These are phyloP conservation scores for Zalophus californianus DNA, from an alignment of 2,797 vertebrate genomes.

Conservation along the genomic window DNA sequence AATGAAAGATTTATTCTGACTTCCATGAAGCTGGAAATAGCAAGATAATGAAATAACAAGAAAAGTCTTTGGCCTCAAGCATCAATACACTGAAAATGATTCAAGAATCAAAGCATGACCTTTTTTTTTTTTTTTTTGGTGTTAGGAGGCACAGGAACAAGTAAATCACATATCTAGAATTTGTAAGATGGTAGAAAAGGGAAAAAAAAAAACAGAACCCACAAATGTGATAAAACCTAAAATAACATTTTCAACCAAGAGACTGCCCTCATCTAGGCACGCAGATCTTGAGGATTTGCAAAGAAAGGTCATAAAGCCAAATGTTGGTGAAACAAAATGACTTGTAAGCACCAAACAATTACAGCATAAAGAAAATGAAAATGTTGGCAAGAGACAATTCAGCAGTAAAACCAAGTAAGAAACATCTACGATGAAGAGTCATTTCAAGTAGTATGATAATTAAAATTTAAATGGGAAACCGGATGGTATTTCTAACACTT, in stretches of 20 bases:
- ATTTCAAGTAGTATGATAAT: slow-evolving; percentile 57
- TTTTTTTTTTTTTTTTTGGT: neutral
- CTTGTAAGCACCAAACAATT: slow-evolving; percentile 48
- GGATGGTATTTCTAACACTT: slow-evolving; percentile 19
- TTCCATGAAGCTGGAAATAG: slow-evolving; percentile 47
- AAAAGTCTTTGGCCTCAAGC: slow-evolving; percentile 14
- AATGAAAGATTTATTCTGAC: slow-evolving; percentile 12
- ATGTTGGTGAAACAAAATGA: neutral
- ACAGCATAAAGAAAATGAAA: slow-evolving; percentile 52
- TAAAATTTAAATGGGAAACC: slow-evolving; percentile 66
- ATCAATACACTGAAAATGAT: slow-evolving; percentile 44
- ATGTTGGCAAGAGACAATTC: slow-evolving; percentile 18
- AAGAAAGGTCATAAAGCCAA: slow-evolving; percentile 68
- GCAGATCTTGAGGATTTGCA: slow-evolving; percentile 44
- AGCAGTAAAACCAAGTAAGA: slow-evolving; percentile 49
- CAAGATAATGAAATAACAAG: slow-evolving; percentile 53
- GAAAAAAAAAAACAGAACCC: neutral
- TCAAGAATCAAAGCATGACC: slow-evolving; percentile 50
- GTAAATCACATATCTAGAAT: neutral
- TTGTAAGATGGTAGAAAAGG: neutral
- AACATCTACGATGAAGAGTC: slow-evolving; percentile 39
- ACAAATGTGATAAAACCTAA: slow-evolving; percentile 37
- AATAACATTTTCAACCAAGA: slow-evolving; percentile 16
- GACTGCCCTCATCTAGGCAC: neutral
- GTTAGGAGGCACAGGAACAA: neutral